Conservation (phyloP, 2,113 vertebrate species). For the Catharus fuscescens region DNA sequence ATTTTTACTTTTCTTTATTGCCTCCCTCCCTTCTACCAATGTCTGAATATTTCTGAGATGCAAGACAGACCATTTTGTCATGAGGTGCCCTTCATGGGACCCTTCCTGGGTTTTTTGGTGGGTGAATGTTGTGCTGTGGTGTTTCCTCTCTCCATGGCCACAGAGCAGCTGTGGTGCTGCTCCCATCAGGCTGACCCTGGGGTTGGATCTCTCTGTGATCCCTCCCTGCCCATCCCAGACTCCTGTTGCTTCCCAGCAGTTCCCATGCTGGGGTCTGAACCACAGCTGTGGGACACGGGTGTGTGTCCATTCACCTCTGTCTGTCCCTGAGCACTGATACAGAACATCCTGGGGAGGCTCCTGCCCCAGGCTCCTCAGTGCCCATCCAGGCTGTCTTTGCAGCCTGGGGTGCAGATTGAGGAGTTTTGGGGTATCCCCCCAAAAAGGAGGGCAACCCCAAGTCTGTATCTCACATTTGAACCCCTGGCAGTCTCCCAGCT, state of each 20-base stretch:
- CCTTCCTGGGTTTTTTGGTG: not conserved
- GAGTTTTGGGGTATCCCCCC: not conserved
- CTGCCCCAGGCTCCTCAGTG: not conserved
- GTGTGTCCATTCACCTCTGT: fast-evolving
- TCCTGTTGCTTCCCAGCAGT: not conserved
- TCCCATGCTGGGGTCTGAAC: not conserved
- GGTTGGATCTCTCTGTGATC: not conserved
- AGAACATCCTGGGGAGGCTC: not conserved
- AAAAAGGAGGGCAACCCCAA: not conserved
- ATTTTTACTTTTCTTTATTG: not conserved
- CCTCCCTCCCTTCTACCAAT: not conserved
- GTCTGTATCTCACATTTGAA: not conserved
- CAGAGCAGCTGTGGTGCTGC: fast-evolving
- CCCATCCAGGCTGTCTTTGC: not conserved
- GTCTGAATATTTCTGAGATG: not conserved
- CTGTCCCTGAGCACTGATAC: not conserved
- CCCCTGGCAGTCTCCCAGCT: not conserved
- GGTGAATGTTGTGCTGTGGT: not conserved
- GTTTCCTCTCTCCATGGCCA: not conserved
- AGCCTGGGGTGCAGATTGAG: not conserved
- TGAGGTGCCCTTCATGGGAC: not conserved
- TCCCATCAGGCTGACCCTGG: not conserved
- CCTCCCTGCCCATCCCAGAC: not conserved
- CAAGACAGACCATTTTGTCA: not conserved
- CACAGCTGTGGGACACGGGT: fast-evolving